These are phyloP conservation scores for Drosophila pseudoobscura DNA, from an alignment of 1,140 invertebrate species.

Conservation along the genomic window DNA sequence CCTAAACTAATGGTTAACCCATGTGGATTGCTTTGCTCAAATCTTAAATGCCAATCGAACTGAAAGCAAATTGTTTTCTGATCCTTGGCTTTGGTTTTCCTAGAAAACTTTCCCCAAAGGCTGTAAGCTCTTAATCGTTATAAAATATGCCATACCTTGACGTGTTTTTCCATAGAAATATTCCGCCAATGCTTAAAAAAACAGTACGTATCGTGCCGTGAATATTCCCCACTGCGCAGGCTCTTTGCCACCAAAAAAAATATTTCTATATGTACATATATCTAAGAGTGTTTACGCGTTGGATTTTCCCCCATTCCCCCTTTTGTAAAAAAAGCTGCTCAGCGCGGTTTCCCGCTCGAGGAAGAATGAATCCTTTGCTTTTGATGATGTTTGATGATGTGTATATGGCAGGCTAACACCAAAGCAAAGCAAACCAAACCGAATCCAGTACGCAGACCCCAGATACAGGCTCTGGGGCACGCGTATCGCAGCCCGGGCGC, in stretches of 20 bases:
- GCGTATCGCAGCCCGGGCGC: not conserved
- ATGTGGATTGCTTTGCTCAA: too few relatives aligned
- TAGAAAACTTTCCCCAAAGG: too few relatives aligned
- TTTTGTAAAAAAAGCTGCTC: constrained; percentile 12
- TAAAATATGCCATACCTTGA: not conserved
- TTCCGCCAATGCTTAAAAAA: constrained; percentile 51
- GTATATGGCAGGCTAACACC: constrained; percentile 29
- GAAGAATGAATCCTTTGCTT: constrained; percentile 35
- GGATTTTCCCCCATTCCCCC: constrained; percentile 11
- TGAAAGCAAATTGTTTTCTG: too few relatives aligned
- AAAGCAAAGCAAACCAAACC: constrained; percentile 22
- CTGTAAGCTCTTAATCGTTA: too few relatives aligned
- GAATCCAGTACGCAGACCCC: constrained; percentile 3
- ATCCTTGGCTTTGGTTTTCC: too few relatives aligned
- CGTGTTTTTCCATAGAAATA: constrained; percentile 39
- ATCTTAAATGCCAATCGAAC: too few relatives aligned
- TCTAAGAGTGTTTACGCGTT: constrained; percentile 40
- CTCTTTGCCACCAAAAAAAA: not conserved
- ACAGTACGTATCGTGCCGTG: constrained; percentile 38
- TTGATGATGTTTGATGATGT: constrained; percentile 56
- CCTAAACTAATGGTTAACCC: too few relatives aligned
- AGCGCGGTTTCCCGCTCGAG: constrained; percentile 48
- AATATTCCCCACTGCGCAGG: constrained; percentile 45
- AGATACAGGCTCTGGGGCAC: constrained; percentile 1
- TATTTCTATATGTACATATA: constrained; percentile 3